Base-by-base conservation (phyloP, 2,113 vertebrate genomes). In the Lepus americanus region DNA sequence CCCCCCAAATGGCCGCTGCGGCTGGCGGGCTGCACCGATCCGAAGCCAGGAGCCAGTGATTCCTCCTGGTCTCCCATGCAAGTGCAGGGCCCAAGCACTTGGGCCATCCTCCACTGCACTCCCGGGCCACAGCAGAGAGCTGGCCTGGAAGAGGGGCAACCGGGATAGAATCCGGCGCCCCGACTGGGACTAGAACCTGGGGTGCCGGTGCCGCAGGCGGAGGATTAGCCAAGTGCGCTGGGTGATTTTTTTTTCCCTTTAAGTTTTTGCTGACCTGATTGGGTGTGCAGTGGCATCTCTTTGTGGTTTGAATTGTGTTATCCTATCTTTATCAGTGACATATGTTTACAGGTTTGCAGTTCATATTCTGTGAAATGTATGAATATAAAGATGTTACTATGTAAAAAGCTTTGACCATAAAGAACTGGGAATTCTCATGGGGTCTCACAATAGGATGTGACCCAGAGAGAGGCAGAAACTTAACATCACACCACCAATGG, bases 331-430 rank as follows among this genome's bases (percentile, higher is more conserved):
- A 83, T 13, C 70, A 53, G 63, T 64, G 31, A 61, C 4, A 72
- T 64, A 20, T 59, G 17, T 44, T 72, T 79, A 33, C 73, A 49
- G 74, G 27, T 36, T 80, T 66, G 4, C 59, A 11, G 80, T 80
- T 59, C 19, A n/a, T 51, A 33, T 51, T 89, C 67, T 86, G 36
- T 74, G 59, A 86, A 74, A 36, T 74, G 29, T 25, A 84, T 5
- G 17, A 72, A 74, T 89, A 73, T 92, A 95, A 89, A 93, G 12
- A 66, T 13, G 77, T 77, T n/a, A 70, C 51, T 66, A 16, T 70
- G 36, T 31, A 59, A 67, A 78, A 86, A 85, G 59, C 51, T 90
- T 61, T 90, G 36, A 9, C 10, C 86, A 9, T 87, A 39, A 81
- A 87, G 61, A 90, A 29, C 22, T 39, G 59, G 74, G 89, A 39